Percentiles rank a stretch among this genome's conserved stretches.
Conservation (phyloP, 2,888 invertebrate species). For the Imbricaverruca yamaguchii region DNA sequence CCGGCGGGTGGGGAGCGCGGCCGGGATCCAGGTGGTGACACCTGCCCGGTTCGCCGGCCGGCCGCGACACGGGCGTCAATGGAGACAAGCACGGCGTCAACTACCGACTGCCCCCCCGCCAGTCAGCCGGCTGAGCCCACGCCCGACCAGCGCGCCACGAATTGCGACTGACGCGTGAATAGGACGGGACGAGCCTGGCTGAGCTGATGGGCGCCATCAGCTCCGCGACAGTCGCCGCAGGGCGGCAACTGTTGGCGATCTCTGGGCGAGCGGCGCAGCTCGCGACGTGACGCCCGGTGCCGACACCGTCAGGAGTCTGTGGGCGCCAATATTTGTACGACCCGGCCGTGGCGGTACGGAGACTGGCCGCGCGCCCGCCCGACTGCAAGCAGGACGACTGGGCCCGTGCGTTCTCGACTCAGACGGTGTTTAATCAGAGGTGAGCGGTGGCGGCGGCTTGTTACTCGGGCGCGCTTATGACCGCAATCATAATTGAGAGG, state of each 20-base stretch:
- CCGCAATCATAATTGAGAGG: conserved; percentile 5
- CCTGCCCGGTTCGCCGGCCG: neutral
- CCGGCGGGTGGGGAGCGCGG: neutral
- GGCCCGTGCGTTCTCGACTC: too few species aligned
- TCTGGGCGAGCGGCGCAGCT: neutral
- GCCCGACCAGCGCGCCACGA: neutral
- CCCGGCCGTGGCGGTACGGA: neutral
- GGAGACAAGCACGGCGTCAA: neutral
- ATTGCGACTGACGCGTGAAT: neutral
- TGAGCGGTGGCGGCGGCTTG: too few species aligned
- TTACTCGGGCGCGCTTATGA: too few species aligned
- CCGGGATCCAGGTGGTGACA: neutral
- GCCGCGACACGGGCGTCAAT: conserved; percentile 1
- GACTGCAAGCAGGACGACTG: neutral
- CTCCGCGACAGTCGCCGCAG: too few species aligned
- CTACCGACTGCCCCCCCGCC: neutral
- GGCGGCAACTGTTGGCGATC: too few species aligned
- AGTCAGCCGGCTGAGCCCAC: neutral
- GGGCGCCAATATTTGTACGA: neutral
- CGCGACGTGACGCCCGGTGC: neutral
- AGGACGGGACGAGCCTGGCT: neutral
- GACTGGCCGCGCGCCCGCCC: neutral
- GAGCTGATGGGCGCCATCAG: too few species aligned
- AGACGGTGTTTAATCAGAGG: neutral
- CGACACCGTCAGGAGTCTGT: neutral